phyloP scores from a whole-genome alignment of 35 echinoderm and acorn worm species.

The Ophioderma brevispina region DNA sequence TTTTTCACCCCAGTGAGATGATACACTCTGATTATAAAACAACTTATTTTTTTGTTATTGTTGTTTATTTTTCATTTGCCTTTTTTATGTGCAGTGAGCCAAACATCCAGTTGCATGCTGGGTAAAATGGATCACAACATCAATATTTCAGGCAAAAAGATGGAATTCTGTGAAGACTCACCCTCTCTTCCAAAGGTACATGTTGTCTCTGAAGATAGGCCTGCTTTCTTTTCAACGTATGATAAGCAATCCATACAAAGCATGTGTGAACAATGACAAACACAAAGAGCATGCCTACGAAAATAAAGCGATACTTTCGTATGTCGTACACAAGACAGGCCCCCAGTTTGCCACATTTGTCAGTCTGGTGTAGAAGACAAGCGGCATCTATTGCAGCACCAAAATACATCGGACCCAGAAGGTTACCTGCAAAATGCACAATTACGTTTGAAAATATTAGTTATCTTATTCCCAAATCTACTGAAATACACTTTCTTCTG shows the following conservation, averaged over 20 bases:
- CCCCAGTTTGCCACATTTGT: not conserved
- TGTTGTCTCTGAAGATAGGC: not conserved
- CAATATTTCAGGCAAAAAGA: too few relatives aligned
- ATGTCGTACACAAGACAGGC: not conserved
- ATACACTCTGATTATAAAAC: too few relatives aligned
- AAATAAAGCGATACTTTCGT: not conserved
- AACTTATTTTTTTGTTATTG: too few relatives aligned
- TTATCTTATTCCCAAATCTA: too few relatives aligned
- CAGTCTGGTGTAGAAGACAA: not conserved
- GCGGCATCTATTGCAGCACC: not conserved
- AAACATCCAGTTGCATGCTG: too few relatives aligned
- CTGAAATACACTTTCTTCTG: too few relatives aligned
- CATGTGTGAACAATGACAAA: not conserved
- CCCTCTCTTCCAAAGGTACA: not conserved
- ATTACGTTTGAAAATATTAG: too few relatives aligned
- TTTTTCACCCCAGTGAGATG: too few relatives aligned
- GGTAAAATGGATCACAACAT: too few relatives aligned
- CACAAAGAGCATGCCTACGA: not conserved
- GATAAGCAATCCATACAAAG: not conserved
- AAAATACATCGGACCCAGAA: not conserved
- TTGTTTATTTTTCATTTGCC: too few relatives aligned
- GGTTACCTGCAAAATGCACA: not conserved
- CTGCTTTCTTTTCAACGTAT: not conserved
- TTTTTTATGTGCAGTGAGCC: too few relatives aligned
- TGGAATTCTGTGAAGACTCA: too few relatives aligned